phyloP scores from a whole-genome alignment of 2,888 invertebrate species.

The Lasioglossum marginatum region DNA sequence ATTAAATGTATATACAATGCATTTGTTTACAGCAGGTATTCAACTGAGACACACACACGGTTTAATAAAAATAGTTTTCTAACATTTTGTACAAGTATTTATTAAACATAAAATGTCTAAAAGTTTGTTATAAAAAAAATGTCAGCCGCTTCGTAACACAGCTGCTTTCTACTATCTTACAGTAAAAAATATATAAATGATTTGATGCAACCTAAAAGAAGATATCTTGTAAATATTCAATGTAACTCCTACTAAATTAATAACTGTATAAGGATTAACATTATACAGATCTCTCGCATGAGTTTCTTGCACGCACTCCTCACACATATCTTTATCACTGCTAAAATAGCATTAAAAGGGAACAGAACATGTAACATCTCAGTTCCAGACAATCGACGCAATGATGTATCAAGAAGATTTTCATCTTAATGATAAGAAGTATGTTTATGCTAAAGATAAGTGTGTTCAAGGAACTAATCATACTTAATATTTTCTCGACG shows the following conservation, averaged over 20 bases:
- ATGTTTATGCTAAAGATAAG: background rate
- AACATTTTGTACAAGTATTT: conserved; percentile 55
- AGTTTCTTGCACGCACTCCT: conserved; percentile 52
- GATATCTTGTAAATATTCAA: conserved; percentile 35
- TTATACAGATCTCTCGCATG: conserved; percentile 40
- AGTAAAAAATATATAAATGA: conserved; percentile 56
- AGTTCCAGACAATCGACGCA: background rate
- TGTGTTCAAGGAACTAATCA: background rate
- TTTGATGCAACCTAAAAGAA: conserved; percentile 48
- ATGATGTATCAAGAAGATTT: background rate
- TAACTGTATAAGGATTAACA: conserved; percentile 48
- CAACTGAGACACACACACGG: conserved; percentile 36
- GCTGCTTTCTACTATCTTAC: conserved; percentile 46
- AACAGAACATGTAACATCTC: background rate
- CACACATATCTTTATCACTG: conserved; percentile 30
- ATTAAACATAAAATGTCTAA: conserved; percentile 51
- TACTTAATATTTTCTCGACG: background rate
- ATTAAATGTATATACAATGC: conserved; percentile 56
- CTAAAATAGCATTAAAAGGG: background rate
- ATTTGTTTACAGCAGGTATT: conserved; percentile 47
- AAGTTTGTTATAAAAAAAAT: conserved; percentile 43
- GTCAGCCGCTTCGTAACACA: conserved; percentile 27
- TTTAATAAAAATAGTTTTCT: conserved; percentile 49
- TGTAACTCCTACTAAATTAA: conserved; percentile 48
- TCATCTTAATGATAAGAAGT: background rate